Conservation (phyloP, 2,113 vertebrate species). For the Lepidothrix coronata region DNA sequence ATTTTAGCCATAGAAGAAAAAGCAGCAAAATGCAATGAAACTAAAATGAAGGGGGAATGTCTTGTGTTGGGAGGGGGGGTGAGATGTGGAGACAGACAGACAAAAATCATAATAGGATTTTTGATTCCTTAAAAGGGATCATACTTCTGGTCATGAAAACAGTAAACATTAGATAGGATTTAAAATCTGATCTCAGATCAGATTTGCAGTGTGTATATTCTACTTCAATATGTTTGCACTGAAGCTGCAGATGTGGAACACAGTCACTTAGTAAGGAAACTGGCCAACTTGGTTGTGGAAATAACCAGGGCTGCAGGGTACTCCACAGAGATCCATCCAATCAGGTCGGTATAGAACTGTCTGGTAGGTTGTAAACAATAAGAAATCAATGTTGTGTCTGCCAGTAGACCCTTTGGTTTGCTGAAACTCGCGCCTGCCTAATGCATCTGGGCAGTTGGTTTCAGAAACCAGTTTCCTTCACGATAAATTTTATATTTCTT, state of each 20-base stretch:
- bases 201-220: neutral
- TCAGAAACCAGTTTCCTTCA: slow-evolving; percentile 67
- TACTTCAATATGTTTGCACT: slow-evolving; percentile 14
- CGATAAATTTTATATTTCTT: slow-evolving; percentile 65
- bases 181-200: neutral
- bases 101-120: neutral
- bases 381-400: slow-evolving; percentile 73
- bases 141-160: neutral
- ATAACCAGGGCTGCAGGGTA: slow-evolving; percentile 70
- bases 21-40: neutral
- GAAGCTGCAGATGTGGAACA: slow-evolving; percentile 43
- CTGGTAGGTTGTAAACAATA: slow-evolving; percentile 68
- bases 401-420: slow-evolving; percentile 63
- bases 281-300: slow-evolving; percentile 66
- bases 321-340: slow-evolving; percentile 72
- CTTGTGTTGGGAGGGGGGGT: neutral
- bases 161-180: neutral
- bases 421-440: slow-evolving; percentile 69
- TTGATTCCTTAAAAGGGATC: neutral
- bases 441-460: slow-evolving; percentile 70
- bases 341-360: slow-evolving; percentile 71
- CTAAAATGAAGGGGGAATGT: neutral
- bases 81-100: neutral
- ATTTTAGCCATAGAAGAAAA: neutral
- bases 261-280: slow-evolving; percentile 47